These are phyloP conservation scores for Monopis laevigella DNA, from an alignment of 2,888 invertebrate genomes.

Conservation along the genomic window DNA sequence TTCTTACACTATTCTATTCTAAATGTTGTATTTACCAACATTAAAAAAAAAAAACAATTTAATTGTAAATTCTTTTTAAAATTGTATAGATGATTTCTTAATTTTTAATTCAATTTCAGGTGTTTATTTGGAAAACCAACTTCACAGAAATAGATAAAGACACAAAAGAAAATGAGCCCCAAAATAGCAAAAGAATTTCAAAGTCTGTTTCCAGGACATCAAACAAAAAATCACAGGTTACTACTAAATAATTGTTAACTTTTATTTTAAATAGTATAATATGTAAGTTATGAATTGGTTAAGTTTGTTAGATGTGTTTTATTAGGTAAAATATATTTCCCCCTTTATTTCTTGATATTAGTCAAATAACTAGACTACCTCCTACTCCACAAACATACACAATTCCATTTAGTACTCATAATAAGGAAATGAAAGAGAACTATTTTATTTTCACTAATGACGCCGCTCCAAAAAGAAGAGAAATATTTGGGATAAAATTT, in stretches of 20 bases:
- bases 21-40: no score
- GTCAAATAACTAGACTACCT: constrained; percentile 47
- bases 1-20: no score
- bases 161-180: constrained; percentile 39
- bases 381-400: constrained; percentile 43
- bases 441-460: no score
- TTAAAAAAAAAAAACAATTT: no score
- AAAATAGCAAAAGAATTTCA: constrained; percentile 28
- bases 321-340: no score
- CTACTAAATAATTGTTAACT: neutral
- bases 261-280: neutral
- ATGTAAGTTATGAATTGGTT: neutral
- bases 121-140: constrained; percentile 64
- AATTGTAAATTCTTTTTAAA: no score
- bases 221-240: constrained; percentile 1
- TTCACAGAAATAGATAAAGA: constrained; percentile 46
- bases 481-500: no score
- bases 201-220: constrained; percentile 26
- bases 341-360: constrained; percentile 34
- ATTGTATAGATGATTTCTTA: no score
- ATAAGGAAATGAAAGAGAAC: constrained; percentile 22
- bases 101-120: constrained; percentile 47
- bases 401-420: constrained; percentile 32
- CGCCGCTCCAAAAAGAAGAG: no score
- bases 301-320: neutral